Conservation (phyloP, 2,888 invertebrate genomes). For the Stomorhina lunata region DNA sequence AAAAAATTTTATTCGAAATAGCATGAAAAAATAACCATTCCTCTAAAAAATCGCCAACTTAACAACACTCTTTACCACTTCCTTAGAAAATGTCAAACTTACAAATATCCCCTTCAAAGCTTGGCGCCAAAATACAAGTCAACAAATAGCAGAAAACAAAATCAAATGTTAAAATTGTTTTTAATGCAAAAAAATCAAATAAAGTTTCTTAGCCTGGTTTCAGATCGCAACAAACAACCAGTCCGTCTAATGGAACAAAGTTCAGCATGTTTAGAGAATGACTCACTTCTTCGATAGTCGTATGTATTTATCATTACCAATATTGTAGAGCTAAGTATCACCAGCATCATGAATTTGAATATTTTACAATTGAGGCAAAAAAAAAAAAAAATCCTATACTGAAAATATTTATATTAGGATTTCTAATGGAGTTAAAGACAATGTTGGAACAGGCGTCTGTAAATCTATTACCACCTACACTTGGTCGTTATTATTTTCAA, state of each 20-base stretch:
- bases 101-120: conserved; percentile 37
- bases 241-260: conserved; percentile 61
- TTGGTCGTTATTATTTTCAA: conserved; percentile 35
- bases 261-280: conserved; percentile 61
- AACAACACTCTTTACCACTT: conserved; percentile 28
- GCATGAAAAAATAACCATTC: no score
- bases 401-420: no score
- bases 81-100: conserved; percentile 56
- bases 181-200: conserved; percentile 19
- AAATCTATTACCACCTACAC: conserved; percentile 60
- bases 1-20: no score
- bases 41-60: conserved; percentile 21
- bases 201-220: conserved; percentile 19
- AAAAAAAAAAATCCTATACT: neutral
- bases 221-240: conserved; percentile 29
- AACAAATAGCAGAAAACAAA: neutral
- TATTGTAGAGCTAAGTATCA: neutral
- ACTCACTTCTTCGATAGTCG: conserved; percentile 45
- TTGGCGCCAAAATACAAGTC: conserved; percentile 57
- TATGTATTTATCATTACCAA: neutral
- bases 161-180: conserved; percentile 36
- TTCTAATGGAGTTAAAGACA: no score
- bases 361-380: neutral
- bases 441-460: conserved; percentile 51
- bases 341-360: conserved; percentile 34